phyloP scores from a whole-genome alignment of 2,888 invertebrate genomes.

The Ptycholaimellus sp. region DNA sequence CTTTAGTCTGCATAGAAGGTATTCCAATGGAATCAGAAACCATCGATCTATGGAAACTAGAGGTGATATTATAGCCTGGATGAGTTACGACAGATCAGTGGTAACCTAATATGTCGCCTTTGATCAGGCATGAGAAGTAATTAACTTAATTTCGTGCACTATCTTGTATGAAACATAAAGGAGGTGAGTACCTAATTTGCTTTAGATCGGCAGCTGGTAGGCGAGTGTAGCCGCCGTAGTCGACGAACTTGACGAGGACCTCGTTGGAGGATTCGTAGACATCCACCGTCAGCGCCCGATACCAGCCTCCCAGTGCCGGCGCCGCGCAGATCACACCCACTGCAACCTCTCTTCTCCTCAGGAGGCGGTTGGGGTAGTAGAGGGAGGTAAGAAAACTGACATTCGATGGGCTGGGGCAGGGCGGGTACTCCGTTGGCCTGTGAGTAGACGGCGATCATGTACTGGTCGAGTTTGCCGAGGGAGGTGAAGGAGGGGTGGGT shows the following conservation, averaged over 20 bases:
- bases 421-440: constrained; percentile 47
- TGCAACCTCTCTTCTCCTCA: constrained; percentile 25
- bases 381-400: constrained; percentile 32
- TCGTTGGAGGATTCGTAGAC: constrained; percentile 37
- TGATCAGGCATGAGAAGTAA: constrained; percentile 2
- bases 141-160: background rate
- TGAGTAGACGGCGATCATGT: constrained; percentile 58
- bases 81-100: too few species aligned
- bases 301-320: constrained; percentile 61
- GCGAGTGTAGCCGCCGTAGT: constrained; percentile 73
- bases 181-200: constrained; percentile 42
- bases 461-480: constrained; percentile 46
- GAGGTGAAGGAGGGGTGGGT: constrained; percentile 73
- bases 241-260: constrained; percentile 63
- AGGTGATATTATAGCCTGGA: too few species aligned
- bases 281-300: constrained; percentile 54
- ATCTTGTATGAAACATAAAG: background rate
- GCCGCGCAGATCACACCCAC: constrained; percentile 69
- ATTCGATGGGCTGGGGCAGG: constrained; percentile 50
- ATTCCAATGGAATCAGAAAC: background rate
- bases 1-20: background rate
- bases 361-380: background rate
- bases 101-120: too few species aligned
- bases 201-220: constrained; percentile 51
- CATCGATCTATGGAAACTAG: too few species aligned